phyloP scores from a whole-genome alignment of 2,888 invertebrate species.

The Drosophila anceps region DNA sequence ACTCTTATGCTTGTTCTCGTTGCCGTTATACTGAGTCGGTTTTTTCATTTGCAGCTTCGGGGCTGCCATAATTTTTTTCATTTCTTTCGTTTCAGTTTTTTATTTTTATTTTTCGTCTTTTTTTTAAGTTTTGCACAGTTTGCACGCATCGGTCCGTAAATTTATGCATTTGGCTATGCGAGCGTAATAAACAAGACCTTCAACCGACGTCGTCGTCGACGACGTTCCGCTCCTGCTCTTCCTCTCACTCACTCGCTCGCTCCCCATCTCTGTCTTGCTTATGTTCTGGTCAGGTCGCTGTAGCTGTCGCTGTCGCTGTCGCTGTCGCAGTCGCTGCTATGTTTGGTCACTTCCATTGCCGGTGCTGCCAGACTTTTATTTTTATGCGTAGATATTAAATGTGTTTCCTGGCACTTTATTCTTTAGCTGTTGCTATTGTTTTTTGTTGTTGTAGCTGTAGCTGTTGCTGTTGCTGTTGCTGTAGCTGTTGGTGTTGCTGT shows the following conservation, averaged over 20 bases:
- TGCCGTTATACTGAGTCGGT: slow-evolving; percentile 54
- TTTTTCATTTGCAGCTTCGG: slow-evolving; percentile 76
- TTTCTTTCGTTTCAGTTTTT: slow-evolving; percentile 40
- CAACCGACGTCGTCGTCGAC: slow-evolving; percentile 59
- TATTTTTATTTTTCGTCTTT: slow-evolving; percentile 45
- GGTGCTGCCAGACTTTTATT: slow-evolving; percentile 69
- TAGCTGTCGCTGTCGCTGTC: slow-evolving; percentile 29
- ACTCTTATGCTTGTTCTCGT: slow-evolving; percentile 26
- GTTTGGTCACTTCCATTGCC: slow-evolving; percentile 77
- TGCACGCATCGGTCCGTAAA: slow-evolving; percentile 82
- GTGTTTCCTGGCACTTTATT: slow-evolving; percentile 82
- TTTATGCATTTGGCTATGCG: slow-evolving; percentile 81
- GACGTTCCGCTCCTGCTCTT: slow-evolving; percentile 27
- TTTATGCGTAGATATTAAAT: slow-evolving; percentile 81
- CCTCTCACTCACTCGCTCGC: slow-evolving; percentile 15
- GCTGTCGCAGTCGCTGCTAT: slow-evolving; percentile 36
- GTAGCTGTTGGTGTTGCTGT: slow-evolving; percentile 14
- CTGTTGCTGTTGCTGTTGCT: slow-evolving; percentile 34
- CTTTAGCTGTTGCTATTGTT: slow-evolving; percentile 51
- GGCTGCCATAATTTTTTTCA: slow-evolving; percentile 56
- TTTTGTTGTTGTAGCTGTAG: slow-evolving; percentile 36
- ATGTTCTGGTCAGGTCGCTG: slow-evolving; percentile 34
- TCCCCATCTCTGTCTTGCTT: slow-evolving; percentile 19
- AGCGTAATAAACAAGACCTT: slow-evolving; percentile 82
- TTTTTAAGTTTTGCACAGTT: slow-evolving; percentile 76